Evolutionary conservation across 2,888 invertebrate genomes (phyloP), one percentile per base, ranked within the genome.

Genomic region (Dasypogon diadema): DNA sequence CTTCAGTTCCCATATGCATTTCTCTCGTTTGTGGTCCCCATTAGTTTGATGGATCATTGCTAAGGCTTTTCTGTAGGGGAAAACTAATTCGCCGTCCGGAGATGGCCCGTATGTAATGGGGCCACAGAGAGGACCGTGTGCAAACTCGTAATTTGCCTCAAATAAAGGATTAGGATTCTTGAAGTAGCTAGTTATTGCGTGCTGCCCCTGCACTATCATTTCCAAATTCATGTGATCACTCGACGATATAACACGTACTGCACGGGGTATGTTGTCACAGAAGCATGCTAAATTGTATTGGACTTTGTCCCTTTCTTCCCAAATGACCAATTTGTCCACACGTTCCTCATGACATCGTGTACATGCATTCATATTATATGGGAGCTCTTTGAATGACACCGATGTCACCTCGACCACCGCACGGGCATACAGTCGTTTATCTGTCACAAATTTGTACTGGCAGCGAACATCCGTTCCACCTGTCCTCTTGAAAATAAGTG

Each of bases 41-140:
- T 90, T 90, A 8, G 78, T 73, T 70, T 85, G 85, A 1, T 83
- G 82, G 2, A 85, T 83, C 82, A 86, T 82, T 1, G 91, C 89
- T 60, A 95, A 87, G 0, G 94, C 94, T 84, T 94, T 94, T 83
- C 94, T 91, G 82, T 92, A 93, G 0, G 95, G 95, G 82, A 94
- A 95, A 26, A 93, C 92, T n/a, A 95, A 91, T 84, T 95, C 94
- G 0, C 95, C 95, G 81, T 95, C 95, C 0, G 93, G 91, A 0
- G 91, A 90, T 0, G 95, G 93, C 5, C 92, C 92, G 58, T 95
- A 86, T 2, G 93, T 90, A 0, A 95, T 91, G 0, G 95, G 94
- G 0, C 96, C 96, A 82, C 96, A 96, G 0, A 95, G 87, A 0
- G 95, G 95, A 0, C 95, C 95, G 81, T 96, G 96, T 1, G 95